Base-by-base conservation (phyloP, 2,113 vertebrate genomes). In the Burhinus bistriatus region DNA sequence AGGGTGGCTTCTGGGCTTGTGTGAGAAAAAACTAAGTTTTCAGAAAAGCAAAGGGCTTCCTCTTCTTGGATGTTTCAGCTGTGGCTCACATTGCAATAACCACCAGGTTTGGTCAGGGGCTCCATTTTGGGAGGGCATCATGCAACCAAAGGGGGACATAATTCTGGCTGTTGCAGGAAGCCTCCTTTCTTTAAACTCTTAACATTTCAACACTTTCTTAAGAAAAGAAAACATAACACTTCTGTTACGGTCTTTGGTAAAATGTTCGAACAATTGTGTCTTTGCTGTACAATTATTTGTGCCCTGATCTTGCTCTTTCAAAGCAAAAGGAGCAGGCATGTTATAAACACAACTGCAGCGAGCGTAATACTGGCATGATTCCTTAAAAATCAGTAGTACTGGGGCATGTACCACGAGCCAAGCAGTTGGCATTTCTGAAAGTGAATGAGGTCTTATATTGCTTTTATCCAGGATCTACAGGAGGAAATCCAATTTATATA, bases 391-490 rank as follows among this genome's bases (percentile, higher is more conserved):
- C 47, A 61, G 54, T 11, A 36, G 62, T 36, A 13, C 2, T n/a
- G 29, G 54, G 59, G 29, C 27, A 72, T 0, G 2, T 13, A 36
- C 80, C 80, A 58, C 15, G 82, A 96, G 91, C 65, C 77, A 75
- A 83, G 36, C 44, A 68, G 62, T 5, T 76, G 78, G 62, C 81
- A 61, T 62, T 86, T 96, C 79, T 71, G 89, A 73, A 54, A 26
- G 5, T 4, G 12, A 80, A 90, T 57, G 30, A 89, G 68, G 62
- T 72, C 65, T 82, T 78, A 17, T 54, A 84, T 79, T 87, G 77
- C 12, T 25, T 87, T 47, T 36, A 51, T 93, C 62, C 71, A 95
- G 87, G 91, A 68, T 49, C 65, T 96, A 79, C 49, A 95, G 90
- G 21, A 64, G 55, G 22, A 89, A 93, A 86, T 77, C 27, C 58